Conservation (phyloP, 2,113 vertebrate genomes). For the Melanerpes aurifrons region DNA sequence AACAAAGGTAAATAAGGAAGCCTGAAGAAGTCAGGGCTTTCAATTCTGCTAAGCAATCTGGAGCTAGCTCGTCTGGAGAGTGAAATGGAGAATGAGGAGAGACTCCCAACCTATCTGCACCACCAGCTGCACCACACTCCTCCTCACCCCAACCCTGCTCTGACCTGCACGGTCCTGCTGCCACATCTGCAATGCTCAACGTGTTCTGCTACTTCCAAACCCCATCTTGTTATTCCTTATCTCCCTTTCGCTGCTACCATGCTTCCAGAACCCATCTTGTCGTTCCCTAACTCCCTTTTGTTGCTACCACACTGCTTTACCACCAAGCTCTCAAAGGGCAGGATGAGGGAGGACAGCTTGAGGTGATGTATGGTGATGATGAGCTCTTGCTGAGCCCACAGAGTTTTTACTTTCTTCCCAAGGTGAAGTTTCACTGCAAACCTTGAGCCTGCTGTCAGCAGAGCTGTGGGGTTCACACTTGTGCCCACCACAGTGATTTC, state of each 20-base stretch:
- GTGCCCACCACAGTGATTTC: background rate
- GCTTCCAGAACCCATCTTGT: no score
- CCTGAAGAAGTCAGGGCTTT: background rate
- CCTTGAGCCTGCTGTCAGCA: background rate
- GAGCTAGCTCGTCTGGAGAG: background rate
- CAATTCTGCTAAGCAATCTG: background rate
- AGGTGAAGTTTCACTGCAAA: background rate
- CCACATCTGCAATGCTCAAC: background rate
- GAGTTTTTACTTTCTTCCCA: background rate
- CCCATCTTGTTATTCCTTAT: background rate
- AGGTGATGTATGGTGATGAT: fast-evolving
- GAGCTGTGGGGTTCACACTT: no score
- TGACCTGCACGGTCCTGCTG: background rate
- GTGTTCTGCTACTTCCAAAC: background rate
- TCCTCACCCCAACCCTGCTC: fast-evolving
- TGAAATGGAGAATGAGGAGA: fast-evolving
- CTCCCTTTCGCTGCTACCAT: background rate
- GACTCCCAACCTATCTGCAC: fast-evolving
- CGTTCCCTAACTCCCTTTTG: background rate
- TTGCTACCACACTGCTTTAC: no score
- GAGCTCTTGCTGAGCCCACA: background rate
- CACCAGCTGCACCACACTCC: background rate
- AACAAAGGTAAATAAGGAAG: background rate
- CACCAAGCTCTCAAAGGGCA: background rate
- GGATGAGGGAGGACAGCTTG: fast-evolving